These are phyloP conservation scores for Leptura quadrifasciata DNA, from an alignment of 2,888 invertebrate species.

Conservation along the genomic window DNA sequence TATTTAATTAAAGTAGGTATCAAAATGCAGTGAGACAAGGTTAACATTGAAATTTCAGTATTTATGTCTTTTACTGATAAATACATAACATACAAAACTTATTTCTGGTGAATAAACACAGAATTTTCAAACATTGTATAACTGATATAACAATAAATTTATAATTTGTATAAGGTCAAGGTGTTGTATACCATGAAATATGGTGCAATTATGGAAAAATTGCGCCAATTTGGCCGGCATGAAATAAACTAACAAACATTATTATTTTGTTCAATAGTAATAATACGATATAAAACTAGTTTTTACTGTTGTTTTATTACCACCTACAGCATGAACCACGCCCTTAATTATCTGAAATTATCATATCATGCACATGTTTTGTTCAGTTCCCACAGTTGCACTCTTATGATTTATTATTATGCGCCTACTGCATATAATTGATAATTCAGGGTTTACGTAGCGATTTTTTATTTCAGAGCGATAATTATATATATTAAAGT, in stretches of 20 bases:
- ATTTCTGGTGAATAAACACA: neutral
- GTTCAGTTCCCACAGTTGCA: conserved; percentile 56
- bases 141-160: conserved; percentile 15
- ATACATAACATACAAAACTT: neutral
- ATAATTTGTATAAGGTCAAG: conserved; percentile 30
- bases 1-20: no score
- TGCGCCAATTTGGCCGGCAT: conserved; percentile 28
- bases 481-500: conserved; percentile 43
- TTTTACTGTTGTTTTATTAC: conserved; percentile 52
- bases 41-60: no score
- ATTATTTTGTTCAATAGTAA: conserved; percentile 38
- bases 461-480: conserved; percentile 21
- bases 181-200: conserved; percentile 8
- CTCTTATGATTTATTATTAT: conserved; percentile 51
- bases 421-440: conserved; percentile 39
- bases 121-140: neutral
- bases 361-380: conserved; percentile 55
- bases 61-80: no score
- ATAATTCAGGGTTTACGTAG: conserved; percentile 46
- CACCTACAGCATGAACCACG: conserved; percentile 52
- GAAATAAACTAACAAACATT: conserved; percentile 39
- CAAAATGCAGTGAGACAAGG: no score
- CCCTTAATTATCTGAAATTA: conserved; percentile 53
- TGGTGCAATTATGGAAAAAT: conserved; percentile 20
- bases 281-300: conserved; percentile 41